Base-by-base conservation (phyloP, 2,113 vertebrate species). In the Muntiacus muntjak region DNA sequence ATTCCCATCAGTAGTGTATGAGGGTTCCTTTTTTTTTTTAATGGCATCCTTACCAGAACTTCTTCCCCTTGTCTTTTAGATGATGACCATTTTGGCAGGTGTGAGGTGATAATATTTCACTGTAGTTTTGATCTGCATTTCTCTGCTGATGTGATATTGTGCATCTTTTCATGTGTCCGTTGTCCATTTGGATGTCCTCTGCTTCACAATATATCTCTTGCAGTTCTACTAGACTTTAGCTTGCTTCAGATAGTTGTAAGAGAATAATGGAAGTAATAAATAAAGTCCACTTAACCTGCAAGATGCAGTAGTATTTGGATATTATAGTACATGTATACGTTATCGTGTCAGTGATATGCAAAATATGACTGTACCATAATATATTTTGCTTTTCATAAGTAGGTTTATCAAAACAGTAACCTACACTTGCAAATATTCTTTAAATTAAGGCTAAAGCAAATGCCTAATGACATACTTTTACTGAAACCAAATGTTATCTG, bases 401-500 rank as follows among this genome's bases (percentile, higher is more conserved):
- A 67, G 58, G 43, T 94, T 94, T 92, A n/a, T 91, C 21, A 4
- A 67, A 91, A 82, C 10, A 90, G 17, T 87, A 79, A 5, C 47
- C 28, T 15, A n/a, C 2, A 79, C 7, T 30, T 78, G n/a, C 6
- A 90, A 52, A 85, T 91, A 45, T 92, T 94, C 47, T 82, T 89
- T 95, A 95, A 64, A 54, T 5, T 57, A 92, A 95, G 55, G 28
- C 19, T 84, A 89, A 91, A 94, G 26, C 8, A 87, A 47, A 91
- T 89, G n/a, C 6, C 54, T 78, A n/a, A 47, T 45, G 40, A 86
- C 45, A 86, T 96, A 33, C 62, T 93, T 95, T 54, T 95, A 89
- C 79, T 91, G 50, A 92, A 97, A 96, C 19, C 71, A 58, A 87
- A 91, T 52, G 5, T 14, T 78, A 82, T 54, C 79, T 97, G 52